Base-by-base conservation (phyloP, 1,140 invertebrate genomes). In the Halyomorpha halys region DNA sequence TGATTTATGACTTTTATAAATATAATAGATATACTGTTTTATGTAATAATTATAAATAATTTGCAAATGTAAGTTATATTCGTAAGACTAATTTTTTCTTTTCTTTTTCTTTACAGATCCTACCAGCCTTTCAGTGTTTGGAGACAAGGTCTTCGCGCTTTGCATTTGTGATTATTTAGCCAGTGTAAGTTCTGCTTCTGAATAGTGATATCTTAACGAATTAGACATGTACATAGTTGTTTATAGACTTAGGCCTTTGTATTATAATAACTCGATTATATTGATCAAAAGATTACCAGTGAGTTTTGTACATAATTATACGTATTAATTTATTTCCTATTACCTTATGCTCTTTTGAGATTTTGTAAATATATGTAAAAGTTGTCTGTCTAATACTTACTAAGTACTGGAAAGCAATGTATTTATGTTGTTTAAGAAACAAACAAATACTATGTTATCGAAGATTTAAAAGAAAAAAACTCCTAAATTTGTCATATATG, bases 131-230 rank as follows among this genome's bases (percentile, higher is more conserved):
- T 64, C 34, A 34, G 18, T 51, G 30, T 25, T 16, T 51, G 49
- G 49, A 59, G 54, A 51, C 34, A 27, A 56, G 30, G 23, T 59
- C 30, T 34, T 39, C 63, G n/a, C 44, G 51, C 54, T 64, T 59
- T 25, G 63, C 51, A 64, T 59, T 64, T 64, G 63, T 64, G 63
- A 64, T 64, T 64, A 19, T 62, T 63, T 64, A 64, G 63, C 51
- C 45, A 25, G 45, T 63, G 63, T 64, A 64, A 64, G 63, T 64
- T 51, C 23, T 59, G 49, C 45, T 51, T 53, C 54, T 64, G 54
- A 59, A 63, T 64, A 64, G 51, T 64, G 63, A 64, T 64, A 64
- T 44, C 6, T 59, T 64, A 64, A 59, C 63, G 53, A 64, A 64
- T 59, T 64, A 64, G 63, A 56, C 51, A 30, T 51, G 34, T 30